phyloP scores from a whole-genome alignment of 2,113 vertebrate genomes.

The Tetraodon nigroviridis region DNA sequence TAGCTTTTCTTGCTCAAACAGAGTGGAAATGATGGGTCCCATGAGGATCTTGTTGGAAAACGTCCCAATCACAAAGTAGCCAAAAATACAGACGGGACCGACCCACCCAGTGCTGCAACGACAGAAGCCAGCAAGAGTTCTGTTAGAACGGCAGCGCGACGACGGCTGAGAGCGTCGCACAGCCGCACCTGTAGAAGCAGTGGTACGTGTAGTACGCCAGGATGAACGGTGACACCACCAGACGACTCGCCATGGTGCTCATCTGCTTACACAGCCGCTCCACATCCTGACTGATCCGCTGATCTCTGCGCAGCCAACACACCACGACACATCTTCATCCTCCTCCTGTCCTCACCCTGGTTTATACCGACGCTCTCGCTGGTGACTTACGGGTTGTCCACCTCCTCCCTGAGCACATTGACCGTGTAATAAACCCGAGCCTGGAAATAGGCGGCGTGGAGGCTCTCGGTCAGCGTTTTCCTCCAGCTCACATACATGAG shows the following conservation, averaged over 20 bases:
- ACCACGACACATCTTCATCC: background rate
- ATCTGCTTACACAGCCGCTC: constrained; percentile 91
- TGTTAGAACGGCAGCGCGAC: background rate
- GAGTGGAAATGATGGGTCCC: constrained; percentile 87
- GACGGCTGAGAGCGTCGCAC: background rate
- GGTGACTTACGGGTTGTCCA: constrained; percentile 90
- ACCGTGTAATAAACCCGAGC: constrained; percentile 90
- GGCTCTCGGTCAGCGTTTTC: constrained; percentile 84
- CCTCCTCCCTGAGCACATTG: constrained; percentile 82
- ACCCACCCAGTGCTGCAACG: constrained; percentile 88
- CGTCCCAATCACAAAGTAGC: constrained; percentile 89
- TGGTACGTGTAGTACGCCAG: constrained; percentile 92
- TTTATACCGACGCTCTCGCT: background rate
- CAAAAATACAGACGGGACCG: constrained; percentile 88
- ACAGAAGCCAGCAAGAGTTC: background rate
- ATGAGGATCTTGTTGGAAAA: constrained; percentile 88
- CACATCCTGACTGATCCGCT: constrained; percentile 94
- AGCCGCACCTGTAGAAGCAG: constrained; percentile 84
- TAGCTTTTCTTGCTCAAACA: constrained; percentile 93
- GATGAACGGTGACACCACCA: constrained; percentile 88
- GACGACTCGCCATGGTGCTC: constrained; percentile 86
- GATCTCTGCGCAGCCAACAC: constrained; percentile 77
- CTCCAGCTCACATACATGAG: constrained; percentile 91
- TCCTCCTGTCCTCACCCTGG: background rate
- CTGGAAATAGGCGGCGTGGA: constrained; percentile 88